phyloP scores from a whole-genome alignment of 1,140 invertebrate genomes.

The Panagrolaimus sp. region DNA sequence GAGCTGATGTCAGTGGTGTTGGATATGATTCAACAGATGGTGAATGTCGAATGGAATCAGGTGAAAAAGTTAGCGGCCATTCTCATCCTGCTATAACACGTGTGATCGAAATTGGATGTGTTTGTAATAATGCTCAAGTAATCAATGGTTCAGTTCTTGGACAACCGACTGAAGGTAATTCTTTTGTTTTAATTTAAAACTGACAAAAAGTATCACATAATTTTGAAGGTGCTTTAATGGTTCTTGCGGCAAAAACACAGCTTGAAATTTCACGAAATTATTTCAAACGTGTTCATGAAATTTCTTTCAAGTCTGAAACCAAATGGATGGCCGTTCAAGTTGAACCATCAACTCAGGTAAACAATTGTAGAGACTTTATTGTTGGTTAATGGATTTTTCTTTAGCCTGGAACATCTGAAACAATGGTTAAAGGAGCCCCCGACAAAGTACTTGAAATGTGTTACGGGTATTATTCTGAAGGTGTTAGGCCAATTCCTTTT shows the following conservation, averaged over 20 bases:
- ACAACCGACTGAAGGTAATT: constrained; percentile 95
- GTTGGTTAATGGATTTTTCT: constrained; percentile 17
- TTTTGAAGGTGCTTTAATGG: constrained; percentile 63
- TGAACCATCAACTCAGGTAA: constrained; percentile 71
- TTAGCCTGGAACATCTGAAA: constrained; percentile 68
- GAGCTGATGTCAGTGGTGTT: constrained; percentile 80
- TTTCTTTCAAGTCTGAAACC: constrained; percentile 91
- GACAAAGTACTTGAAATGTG: constrained; percentile 83
- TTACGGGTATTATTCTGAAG: constrained; percentile 74
- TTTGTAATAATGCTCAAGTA: constrained; percentile 94
- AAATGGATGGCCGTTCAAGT: constrained; percentile 99
- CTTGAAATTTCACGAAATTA: constrained; percentile 75
- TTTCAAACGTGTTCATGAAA: constrained; percentile 82
- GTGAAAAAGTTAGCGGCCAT: constrained; percentile 43
- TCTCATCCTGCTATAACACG: constrained; percentile 56
- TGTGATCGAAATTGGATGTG: constrained; percentile 69
- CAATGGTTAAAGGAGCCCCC: constrained; percentile 89
- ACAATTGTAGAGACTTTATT: constrained; percentile 59
- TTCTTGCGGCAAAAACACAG: constrained; percentile 66
- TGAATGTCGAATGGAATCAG: constrained; percentile 24
- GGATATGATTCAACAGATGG: constrained; percentile 83
- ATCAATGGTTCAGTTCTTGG: constrained; percentile 76
- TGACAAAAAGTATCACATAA: constrained; percentile 49
- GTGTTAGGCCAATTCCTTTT: constrained; percentile 67
- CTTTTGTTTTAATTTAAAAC: constrained; percentile 82